Conservation (phyloP, 1,140 invertebrate species). For the Melipona quadrifasciata region DNA sequence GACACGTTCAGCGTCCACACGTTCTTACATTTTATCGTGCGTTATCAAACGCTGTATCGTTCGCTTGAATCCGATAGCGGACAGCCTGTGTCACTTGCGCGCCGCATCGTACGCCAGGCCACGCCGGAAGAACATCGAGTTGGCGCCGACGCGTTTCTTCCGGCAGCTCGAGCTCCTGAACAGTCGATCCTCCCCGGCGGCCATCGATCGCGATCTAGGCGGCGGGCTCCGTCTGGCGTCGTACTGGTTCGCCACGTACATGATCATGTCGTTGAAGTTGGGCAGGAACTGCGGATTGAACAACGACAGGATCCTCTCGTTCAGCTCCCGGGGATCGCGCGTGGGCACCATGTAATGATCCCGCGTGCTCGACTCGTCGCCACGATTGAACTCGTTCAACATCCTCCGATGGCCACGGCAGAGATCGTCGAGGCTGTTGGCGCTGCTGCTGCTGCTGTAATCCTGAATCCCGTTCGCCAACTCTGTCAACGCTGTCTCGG, state of each 20-base stretch:
- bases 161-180: slow-evolving; percentile 46
- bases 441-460: slow-evolving; percentile 50
- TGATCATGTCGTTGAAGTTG: slow-evolving; percentile 78
- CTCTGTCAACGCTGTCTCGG: slow-evolving; percentile 54
- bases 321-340: slow-evolving; percentile 64
- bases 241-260: slow-evolving; percentile 68
- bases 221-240: slow-evolving; percentile 58
- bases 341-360: slow-evolving; percentile 77
- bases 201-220: slow-evolving; percentile 61
- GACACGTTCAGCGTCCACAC: too few relatives aligned
- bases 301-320: slow-evolving; percentile 73
- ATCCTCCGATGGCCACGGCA: slow-evolving; percentile 11
- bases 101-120: slow-evolving; percentile 47
- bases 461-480: slow-evolving; percentile 36
- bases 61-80: slow-evolving; percentile 1
- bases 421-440: slow-evolving; percentile 58
- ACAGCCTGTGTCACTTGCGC: slow-evolving; percentile 50
- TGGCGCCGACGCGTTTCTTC: slow-evolving; percentile 51
- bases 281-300: slow-evolving; percentile 79
- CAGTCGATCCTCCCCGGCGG: slow-evolving; percentile 49
- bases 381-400: slow-evolving; percentile 28
- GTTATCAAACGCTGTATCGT: slow-evolving; percentile 12
- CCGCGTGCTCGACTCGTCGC: slow-evolving; percentile 9
- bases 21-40: not conserved
- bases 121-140: slow-evolving; percentile 62